Conservation (phyloP, 2,888 invertebrate genomes). For the Pteria penguin region DNA sequence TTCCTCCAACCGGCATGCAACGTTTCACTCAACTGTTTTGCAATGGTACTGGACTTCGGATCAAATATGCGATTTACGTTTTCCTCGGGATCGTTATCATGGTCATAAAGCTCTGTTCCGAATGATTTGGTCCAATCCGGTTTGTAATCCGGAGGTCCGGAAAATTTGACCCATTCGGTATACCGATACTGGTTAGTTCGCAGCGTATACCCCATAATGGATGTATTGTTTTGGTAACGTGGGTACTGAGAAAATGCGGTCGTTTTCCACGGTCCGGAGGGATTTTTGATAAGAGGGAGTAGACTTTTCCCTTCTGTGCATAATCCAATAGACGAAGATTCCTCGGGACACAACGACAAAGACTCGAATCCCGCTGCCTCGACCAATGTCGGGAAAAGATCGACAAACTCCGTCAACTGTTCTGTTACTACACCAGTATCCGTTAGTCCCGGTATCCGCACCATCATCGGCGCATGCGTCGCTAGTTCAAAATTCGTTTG, state of each 20-base stretch:
- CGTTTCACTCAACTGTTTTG: not conserved
- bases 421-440: slow-evolving; percentile 55
- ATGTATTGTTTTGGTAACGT: slow-evolving; percentile 8
- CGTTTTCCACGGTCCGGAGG: slow-evolving; percentile 38
- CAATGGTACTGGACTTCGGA: not conserved
- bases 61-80: not conserved
- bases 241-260: slow-evolving; percentile 59
- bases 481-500: slow-evolving; percentile 68
- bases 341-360: slow-evolving; percentile 51
- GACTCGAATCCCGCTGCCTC: slow-evolving; percentile 59
- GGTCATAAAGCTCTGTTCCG: slow-evolving; percentile 55
- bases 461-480: slow-evolving; percentile 67
- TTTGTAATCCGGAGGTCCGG: slow-evolving; percentile 37
- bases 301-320: slow-evolving; percentile 63
- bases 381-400: slow-evolving; percentile 64
- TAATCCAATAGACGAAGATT: slow-evolving; percentile 43
- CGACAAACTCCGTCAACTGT: slow-evolving; percentile 62
- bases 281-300: slow-evolving; percentile 49
- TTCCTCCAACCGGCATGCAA: not conserved
- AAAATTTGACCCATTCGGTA: slow-evolving; percentile 47
- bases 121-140: slow-evolving; percentile 77
- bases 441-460: slow-evolving; percentile 64
- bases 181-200: slow-evolving; percentile 55
- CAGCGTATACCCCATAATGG: slow-evolving; percentile 58
- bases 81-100: not conserved